Evolutionary conservation across 2,113 vertebrate species (phyloP), one percentile per base, ranked within the genome.

Genomic region (Erythrocercus mccallii): DNA sequence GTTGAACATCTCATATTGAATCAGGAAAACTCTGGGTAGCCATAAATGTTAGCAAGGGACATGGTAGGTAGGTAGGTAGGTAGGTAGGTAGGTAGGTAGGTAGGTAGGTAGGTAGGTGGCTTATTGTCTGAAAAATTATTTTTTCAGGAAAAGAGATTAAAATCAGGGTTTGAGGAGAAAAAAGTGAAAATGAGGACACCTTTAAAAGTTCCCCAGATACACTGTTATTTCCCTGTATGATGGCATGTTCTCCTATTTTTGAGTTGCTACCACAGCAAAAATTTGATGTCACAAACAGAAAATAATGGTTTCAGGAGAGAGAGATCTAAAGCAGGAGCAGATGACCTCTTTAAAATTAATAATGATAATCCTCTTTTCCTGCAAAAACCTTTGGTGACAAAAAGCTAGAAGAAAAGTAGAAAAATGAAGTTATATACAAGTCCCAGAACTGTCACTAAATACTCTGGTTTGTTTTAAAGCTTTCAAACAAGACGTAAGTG

Each of bases 171-270:
- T 86, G 68, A 64, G 48, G 58, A 80, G 14, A 15, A 28, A 76
- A 78, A 90, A 35, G 9, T 37, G 58, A 85, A 93, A 88, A 56
- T 62, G 9, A 76, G 61, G 45, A 24, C 57, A 77, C 47, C 42
- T 91, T 73, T 82, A 73, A 50, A 92, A 70, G 25, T 88, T 88
- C 14, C 44, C 79, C 27, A 86, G 44, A 62, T 86, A 25, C 0
- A 0, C 30, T 77, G 15, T 28, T 77, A 47, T 51, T 90, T 88
- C 83, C 19, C 54, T 54, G 27, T 48, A 66, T 86, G 51, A 82
- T 70, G 71, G 62, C 70, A 86, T 22, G 15, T 82, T 86, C 69
- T 93, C 84, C 84, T 91, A 47, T 83, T 94, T 94, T 66, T 95
- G 70, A 90, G 62, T 73, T 23, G 30, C 81, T 66, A 83, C 24